Evolutionary conservation across 2,888 invertebrate genomes (phyloP), one percentile per base, ranked within the genome.

Genomic region (Spisula subtruncata): DNA sequence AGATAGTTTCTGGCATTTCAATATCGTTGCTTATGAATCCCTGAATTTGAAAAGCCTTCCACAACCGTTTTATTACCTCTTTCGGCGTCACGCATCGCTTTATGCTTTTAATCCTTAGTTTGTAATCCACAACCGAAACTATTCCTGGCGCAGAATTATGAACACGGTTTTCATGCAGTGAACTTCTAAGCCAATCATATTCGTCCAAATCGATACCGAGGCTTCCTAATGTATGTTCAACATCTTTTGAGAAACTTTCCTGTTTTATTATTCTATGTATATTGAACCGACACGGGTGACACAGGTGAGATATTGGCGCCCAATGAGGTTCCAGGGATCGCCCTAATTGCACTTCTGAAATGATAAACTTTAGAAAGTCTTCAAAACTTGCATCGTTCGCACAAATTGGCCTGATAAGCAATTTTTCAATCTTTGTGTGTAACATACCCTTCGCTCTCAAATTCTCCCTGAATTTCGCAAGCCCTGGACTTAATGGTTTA

Each of bases 41-140:
- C 80, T 92, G 92, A 46, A 92, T 92, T 82, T 92, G 92, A 25
- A 92, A 91, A 12, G 92, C 81, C 80, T 90, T 91, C 92, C 92
- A 92, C 1, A 91, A 41, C 29, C 92, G 51, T 81, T 32, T 25
- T 25, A 79, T 79, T 0, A 88, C 66, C 56, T 88, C 89, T 25
- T 81, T 56, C 12, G 81, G 71, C 0, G 79, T 41, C 12, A 90
- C 88, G 32, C 92, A 92, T 16, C n/a, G 56, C 18, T 56, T 81
- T 12, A 91, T 75, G 25, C 60, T 48, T 14, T 25, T 71, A 16
- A n/a, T 20, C 6, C 41, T 56, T 6, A 88, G 46, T 48, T 85
- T 89, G 2, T 48, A 56, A 18, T 88, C 86, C 0, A 92, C 48
- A 1, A 92, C 92, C 10, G 87, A 83, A 16, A 85, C 66, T 35